Percentiles rank a stretch among this genome's conserved stretches.
phyloP scores from a whole-genome alignment of 2,888 invertebrate species.

The Conops quadrifasciatus region DNA sequence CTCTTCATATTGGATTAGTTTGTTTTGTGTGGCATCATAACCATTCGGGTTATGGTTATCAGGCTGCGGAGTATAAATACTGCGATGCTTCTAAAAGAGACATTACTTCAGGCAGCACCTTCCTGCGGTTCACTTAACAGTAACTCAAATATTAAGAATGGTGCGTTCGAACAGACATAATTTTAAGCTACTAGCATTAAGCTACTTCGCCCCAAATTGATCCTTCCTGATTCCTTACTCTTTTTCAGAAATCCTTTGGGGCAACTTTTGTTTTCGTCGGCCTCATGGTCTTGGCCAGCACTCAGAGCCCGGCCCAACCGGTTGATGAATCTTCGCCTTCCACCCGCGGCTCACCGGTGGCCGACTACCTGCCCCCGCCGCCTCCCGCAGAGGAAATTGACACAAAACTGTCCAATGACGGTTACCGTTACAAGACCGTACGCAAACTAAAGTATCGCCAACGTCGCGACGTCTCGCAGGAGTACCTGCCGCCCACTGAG shows the following conservation, averaged over 20 bases:
- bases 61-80: constrained; percentile 52
- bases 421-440: constrained; percentile 61
- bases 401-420: constrained; percentile 58
- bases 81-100: constrained; percentile 41
- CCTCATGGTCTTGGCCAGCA: constrained; percentile 12
- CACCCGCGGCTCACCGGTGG: constrained; percentile 44
- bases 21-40: too few species aligned
- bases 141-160: constrained; percentile 45
- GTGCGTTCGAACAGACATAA: constrained; percentile 46
- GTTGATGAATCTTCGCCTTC: background rate
- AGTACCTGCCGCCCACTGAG: constrained; percentile 55
- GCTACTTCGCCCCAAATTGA: background rate
- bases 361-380: constrained; percentile 36
- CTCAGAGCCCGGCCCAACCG: constrained; percentile 35
- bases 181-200: background rate
- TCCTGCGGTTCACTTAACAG: constrained; percentile 49
- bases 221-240: constrained; percentile 2
- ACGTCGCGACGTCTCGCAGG: constrained; percentile 50
- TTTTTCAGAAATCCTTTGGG: constrained; percentile 55
- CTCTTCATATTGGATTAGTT: too few species aligned
- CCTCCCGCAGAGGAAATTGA: constrained; percentile 46
- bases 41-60: too few species aligned
- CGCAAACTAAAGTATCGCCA: constrained; percentile 54
- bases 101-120: constrained; percentile 58
- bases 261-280: constrained; percentile 48